Percentiles rank a stretch among this genome's conserved stretches.
These are phyloP conservation scores for Noctuana brunneofusca DNA, from an alignment of 2,888 invertebrate species.

Conservation along the genomic window DNA sequence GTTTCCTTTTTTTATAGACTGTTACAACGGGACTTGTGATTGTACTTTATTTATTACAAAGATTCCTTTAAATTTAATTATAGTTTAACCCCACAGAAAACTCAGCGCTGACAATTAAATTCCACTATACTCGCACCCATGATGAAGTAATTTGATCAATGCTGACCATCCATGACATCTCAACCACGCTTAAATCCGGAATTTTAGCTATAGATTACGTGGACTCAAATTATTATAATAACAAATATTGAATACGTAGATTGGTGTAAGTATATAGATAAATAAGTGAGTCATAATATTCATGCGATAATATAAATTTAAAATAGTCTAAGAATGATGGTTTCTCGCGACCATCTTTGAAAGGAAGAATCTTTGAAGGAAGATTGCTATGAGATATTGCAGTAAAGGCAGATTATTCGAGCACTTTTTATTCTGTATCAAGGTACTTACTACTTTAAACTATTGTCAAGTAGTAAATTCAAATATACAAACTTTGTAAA, in stretches of 20 bases:
- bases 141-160: neutral
- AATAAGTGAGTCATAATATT: conserved; percentile 23
- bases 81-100: no score
- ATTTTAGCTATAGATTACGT: conserved; percentile 12
- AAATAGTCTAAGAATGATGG: conserved; percentile 11
- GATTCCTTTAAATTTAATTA: no score
- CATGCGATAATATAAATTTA: conserved; percentile 24
- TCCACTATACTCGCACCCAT: neutral
- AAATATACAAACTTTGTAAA: no score
- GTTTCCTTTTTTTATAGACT: no score
- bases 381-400: neutral
- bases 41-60: no score
- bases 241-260: conserved; percentile 17
- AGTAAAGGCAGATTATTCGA: conserved; percentile 9
- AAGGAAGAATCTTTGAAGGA: neutral
- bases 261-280: conserved; percentile 16
- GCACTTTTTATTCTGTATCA: neutral
- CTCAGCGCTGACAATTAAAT: neutral
- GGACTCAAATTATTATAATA: conserved; percentile 22
- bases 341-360: neutral
- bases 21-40: no score
- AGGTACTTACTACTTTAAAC: no score
- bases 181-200: conserved; percentile 4
- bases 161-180: conserved; percentile 21
- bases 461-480: no score